Evolutionary conservation across 2,888 invertebrate species (phyloP), one percentile per base, ranked within the genome.

Genomic region (Limenitis camilla): DNA sequence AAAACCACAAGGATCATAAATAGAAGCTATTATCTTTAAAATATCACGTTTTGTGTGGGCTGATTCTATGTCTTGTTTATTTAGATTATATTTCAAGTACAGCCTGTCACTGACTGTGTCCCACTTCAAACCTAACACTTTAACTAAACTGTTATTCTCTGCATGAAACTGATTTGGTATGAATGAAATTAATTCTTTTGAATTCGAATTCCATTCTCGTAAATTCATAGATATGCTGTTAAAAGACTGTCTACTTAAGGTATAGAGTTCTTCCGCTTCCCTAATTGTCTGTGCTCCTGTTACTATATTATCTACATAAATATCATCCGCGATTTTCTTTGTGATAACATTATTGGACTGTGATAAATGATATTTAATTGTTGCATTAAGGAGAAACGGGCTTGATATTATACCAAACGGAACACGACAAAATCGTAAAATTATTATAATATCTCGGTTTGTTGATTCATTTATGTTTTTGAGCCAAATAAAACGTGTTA

Each of bases 401-500:
- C n/a, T n/a, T n/a, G n/a, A n/a, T n/a, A n/a, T n/a, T n/a, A n/a
- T n/a, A n/a, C n/a, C n/a, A n/a, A n/a, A n/a, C n/a, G n/a, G n/a
- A n/a, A n/a, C n/a, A n/a, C n/a, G n/a, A n/a, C n/a, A n/a, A n/a
- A n/a, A n/a, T n/a, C n/a, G n/a, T 1, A 58, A 48, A 9, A 55
- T 42, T n/a, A 58, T 5, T 2, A 59, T 33, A 49, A 58, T 58
- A 19, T 58, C 45, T 5, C 52, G 6, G 0, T 10, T 30, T 6
- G 43, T 11, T 6, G 27, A 32, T 27, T 9, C 10, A 19, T 39
- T 10, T 0, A 48, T 9, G 40, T 61, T 52, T 47, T 62, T 63
- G 0, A 61, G 5, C 64, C 63, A 67, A 5, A 64, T 41, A 42
- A 63, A 62, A 11, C 62, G 47, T 3, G 61, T 64, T 1, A 64